A percentile compares a stretch with the other conserved stretches of the same genome.
These are phyloP conservation scores for Alviniconcha marisindica DNA, from an alignment of 1,140 invertebrate genomes.

Conservation along the genomic window DNA sequence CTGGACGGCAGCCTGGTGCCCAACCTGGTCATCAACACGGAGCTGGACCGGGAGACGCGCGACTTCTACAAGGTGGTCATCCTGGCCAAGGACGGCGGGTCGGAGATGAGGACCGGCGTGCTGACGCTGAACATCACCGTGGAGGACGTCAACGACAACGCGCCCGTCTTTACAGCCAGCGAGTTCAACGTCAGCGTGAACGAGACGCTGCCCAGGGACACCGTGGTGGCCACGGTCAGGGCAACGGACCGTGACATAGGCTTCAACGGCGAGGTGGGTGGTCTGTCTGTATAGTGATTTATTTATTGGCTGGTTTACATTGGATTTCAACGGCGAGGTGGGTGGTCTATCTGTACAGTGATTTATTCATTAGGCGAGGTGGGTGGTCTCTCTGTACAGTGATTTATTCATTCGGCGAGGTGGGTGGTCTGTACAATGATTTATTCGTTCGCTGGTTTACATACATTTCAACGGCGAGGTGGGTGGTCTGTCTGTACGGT, in stretches of 20 bases:
- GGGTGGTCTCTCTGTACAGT: too few relatives aligned
- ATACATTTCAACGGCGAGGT: constrained; percentile 89
- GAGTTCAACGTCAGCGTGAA: constrained; percentile 85
- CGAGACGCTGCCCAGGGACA: constrained; percentile 60
- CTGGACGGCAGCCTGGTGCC: constrained; percentile 45
- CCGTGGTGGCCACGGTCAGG: constrained; percentile 79
- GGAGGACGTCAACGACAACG: constrained; percentile 93
- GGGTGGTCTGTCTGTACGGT: background rate
- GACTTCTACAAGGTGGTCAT: constrained; percentile 88
- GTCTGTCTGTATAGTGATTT: background rate
- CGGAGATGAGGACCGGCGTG: constrained; percentile 91
- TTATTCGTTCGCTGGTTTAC: too few relatives aligned
- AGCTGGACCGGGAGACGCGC: constrained; percentile 89
- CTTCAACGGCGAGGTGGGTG: constrained; percentile 84
- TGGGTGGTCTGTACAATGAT: too few relatives aligned
- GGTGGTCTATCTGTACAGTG: too few relatives aligned
- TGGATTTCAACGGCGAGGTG: too few relatives aligned
- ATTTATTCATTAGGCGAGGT: too few relatives aligned
- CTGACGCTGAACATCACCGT: constrained; percentile 85
- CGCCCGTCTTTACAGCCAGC: constrained; percentile 86
- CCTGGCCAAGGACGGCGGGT: constrained; percentile 92
- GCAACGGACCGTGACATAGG: constrained; percentile 93
- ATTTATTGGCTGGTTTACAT: too few relatives aligned
- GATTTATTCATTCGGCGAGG: too few relatives aligned
- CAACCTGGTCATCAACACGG: constrained; percentile 69